Conservation (phyloP, 2,113 vertebrate genomes). For the Ondatra zibethicus region DNA sequence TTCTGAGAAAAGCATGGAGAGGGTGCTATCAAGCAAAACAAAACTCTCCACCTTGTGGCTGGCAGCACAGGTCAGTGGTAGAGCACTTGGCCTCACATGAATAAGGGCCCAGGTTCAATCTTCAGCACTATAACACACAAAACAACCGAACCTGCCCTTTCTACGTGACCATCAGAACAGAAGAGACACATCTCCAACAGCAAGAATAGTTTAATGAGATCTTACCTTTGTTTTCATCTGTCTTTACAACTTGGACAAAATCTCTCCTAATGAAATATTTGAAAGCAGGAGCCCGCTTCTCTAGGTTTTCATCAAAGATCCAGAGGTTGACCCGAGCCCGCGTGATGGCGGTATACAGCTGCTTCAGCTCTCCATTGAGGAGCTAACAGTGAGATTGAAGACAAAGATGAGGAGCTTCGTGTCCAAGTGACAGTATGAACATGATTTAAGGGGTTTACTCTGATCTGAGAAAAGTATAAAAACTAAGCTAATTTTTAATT, state of each 20-base stretch:
- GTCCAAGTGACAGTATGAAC: not conserved
- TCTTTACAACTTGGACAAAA: constrained; percentile 89
- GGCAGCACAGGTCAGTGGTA: not conserved
- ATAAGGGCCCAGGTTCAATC: not conserved
- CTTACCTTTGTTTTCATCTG: constrained; percentile 89
- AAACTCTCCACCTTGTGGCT: too few species aligned
- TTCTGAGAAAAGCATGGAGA: not conserved
- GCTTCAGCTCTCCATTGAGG: constrained; percentile 90
- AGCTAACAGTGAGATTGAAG: constrained; percentile 78
- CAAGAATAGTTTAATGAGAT: not conserved
- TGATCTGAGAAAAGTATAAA: not conserved
- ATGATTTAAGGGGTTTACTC: not conserved
- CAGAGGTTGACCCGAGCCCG: constrained; percentile 91
- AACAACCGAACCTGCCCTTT: not conserved
- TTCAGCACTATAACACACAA: not conserved
- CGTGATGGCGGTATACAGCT: constrained; percentile 90
- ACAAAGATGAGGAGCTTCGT: not conserved
- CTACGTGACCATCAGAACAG: not conserved
- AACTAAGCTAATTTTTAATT: not conserved
- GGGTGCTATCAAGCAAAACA: not conserved
- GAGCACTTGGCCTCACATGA: too few species aligned
- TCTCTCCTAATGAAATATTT: constrained; percentile 87
- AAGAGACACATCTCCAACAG: not conserved
- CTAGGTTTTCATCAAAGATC: constrained; percentile 90
- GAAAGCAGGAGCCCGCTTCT: constrained; percentile 89